Conservation (phyloP, 1,140 invertebrate genomes). For the Brachionus asplanchnoidis region DNA sequence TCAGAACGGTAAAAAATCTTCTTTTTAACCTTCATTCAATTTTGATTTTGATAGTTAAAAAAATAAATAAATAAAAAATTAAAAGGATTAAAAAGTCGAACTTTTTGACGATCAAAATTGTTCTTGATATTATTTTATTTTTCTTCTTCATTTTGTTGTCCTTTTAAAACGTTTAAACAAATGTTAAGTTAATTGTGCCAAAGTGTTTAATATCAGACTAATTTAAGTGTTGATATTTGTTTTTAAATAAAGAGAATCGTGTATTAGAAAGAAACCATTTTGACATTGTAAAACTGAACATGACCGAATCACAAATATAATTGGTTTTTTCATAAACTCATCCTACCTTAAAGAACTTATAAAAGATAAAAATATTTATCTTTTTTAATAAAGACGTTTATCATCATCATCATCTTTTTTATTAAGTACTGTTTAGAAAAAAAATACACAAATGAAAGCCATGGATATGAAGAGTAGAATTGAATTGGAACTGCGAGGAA, state of each 20-base stretch:
- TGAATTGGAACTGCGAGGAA: conserved; percentile 39
- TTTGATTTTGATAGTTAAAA: too few species aligned
- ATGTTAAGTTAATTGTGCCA: not conserved
- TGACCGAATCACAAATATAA: not conserved
- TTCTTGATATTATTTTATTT: too few species aligned
- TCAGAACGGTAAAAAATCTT: too few species aligned
- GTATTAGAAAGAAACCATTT: not conserved
- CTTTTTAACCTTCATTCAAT: too few species aligned
- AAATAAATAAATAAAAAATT: too few species aligned
- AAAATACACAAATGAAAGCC: conserved; percentile 34
- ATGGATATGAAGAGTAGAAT: conserved; percentile 41
- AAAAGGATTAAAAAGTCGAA: too few species aligned
- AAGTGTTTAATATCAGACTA: not conserved
- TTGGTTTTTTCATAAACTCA: not conserved
- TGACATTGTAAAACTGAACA: not conserved
- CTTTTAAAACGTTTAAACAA: too few species aligned
- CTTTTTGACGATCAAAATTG: too few species aligned
- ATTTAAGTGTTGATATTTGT: too few species aligned
- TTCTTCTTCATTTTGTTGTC: too few species aligned
- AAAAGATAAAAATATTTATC: not conserved
- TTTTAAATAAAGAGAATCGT: too few species aligned
- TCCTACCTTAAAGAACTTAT: not conserved
- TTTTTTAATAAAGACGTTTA: not conserved
- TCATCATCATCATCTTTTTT: too few species aligned
- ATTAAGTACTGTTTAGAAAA: not conserved